Base-by-base conservation (phyloP, 2,113 vertebrate genomes). In the Actinemys pallida region DNA sequence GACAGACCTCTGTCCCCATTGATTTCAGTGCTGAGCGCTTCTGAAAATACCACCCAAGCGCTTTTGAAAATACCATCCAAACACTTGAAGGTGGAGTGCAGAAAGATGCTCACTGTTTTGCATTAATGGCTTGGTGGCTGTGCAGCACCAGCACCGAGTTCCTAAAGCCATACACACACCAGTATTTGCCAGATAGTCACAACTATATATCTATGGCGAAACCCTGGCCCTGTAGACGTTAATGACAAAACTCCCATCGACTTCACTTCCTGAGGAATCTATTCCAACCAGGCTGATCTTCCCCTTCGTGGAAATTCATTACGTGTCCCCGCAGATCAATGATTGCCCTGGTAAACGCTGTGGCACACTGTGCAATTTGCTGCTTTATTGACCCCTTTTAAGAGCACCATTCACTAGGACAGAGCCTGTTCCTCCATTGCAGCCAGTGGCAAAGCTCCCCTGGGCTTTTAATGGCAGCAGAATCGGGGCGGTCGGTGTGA, bases 211-310 rank as follows among this genome's bases (percentile, higher is more conserved):
- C 59, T 50, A 22, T 42, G 45, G 22, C 49, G 10, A 35, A 65
- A 65, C 5, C 54, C 83, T 0, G 2, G n/a, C 69, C 4, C 81
- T 57, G 11, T 59, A 0, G 0, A 20, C 8, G 59, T 69, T 69
- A 81, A 62, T 1, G 4, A 52, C 65, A 0, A 0, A 24, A 24
- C 79, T 59, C 83, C 1, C 0, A 1, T n/a, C 35, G 0, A 3
- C 3, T 84, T 81, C 69, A 47, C 47, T 80, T 84, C 84, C 0
- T 1, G 69, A 85, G 93, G 5, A 4, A 95, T 47, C 84, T 93
- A 92, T 94, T 92, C 90, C 47, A 81, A 31, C 19, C 50, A 50
- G 19, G 84, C 76, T 84, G 56, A 31, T 57, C 81, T 87, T 87
- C 65, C 53, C 27, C 69, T 83, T 19, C 47, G 86, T 69, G 84